Conservation (phyloP, 2,888 invertebrate species). For the Thera britannica region DNA sequence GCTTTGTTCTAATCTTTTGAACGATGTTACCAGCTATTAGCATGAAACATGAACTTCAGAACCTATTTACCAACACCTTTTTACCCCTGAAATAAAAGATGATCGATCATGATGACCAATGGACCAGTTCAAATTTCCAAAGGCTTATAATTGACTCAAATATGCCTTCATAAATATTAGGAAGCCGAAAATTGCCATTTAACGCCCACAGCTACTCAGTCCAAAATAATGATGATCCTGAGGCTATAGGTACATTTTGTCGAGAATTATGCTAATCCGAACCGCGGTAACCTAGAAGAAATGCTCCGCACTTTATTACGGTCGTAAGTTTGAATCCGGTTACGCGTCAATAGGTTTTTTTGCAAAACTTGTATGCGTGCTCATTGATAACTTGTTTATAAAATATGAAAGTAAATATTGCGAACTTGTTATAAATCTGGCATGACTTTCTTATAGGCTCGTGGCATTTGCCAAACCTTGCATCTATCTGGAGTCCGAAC, state of each 20-base stretch:
- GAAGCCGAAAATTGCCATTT: constrained; percentile 28
- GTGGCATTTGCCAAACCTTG: too few relatives aligned
- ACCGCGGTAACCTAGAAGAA: constrained; percentile 10
- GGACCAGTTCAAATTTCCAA: constrained; percentile 7
- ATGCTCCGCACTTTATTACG: constrained; percentile 2
- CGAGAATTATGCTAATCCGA: constrained; percentile 57
- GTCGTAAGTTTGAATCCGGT: constrained; percentile 1
- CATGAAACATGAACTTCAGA: too few relatives aligned
- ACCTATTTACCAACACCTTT: neutral
- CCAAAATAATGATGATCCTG: constrained; percentile 47
- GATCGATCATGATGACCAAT: neutral
- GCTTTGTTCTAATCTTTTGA: constrained; percentile 25
- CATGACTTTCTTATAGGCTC: too few relatives aligned
- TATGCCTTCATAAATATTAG: constrained; percentile 24
- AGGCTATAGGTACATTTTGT: constrained; percentile 45
- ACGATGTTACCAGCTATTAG: neutral
- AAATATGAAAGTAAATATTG: neutral
- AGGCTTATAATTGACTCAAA: constrained; percentile 9
- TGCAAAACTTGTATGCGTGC: neutral
- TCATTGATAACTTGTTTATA: neutral
- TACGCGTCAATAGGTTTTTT: neutral
- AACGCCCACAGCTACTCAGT: constrained; percentile 32
- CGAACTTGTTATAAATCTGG: neutral
- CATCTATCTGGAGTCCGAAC: neutral
- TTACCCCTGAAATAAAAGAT: neutral